Base-by-base conservation (phyloP, 2,888 invertebrate species). In the Diaperis boleti region DNA sequence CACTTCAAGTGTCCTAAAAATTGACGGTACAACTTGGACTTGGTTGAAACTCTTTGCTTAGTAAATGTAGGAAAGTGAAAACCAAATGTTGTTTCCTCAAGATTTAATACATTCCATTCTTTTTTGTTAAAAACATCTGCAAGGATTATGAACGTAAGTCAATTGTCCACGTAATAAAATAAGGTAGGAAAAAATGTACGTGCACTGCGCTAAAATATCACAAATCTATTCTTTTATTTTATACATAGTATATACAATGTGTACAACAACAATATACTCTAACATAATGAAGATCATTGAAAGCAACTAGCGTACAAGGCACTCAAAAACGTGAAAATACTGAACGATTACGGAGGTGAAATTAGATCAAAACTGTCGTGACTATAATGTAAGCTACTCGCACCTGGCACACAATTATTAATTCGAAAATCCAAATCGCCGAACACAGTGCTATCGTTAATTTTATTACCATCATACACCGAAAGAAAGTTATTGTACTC, bases 381-480 rank as follows among this genome's bases (percentile, higher is more conserved):
- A 66, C 62, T 71, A 65, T 73, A 74, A 65, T 74, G 73, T 31
- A 72, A 56, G 65, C 69, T 71, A 47, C 62, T 74, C 41, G 71
- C 65, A 64, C 57, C 70, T 49, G 72, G 61, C 11, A 41, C 37
- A 33, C 72, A 71, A 56, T 70, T 71, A 57, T 74, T 75, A 20
- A 80, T 75, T 69, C 79, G 73, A 69, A 80, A 81, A 70, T 82
- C 81, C 2, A 81, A 70, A 35, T 82, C 81, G 54, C 74, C 78
- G 52, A 80, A 78, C 47, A 78, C 73, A n/a, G 75, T 67, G 45
- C 70, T 72, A 39, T 77, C 78, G 49, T 73, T 75, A 15, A 69
- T 69, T 35, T 73, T 71, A 70, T 76, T 79, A 62, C 73, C 76
- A 49, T 79, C 79, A 47, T 77, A 79, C 15, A 72, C 71, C 47